phyloP scores from a whole-genome alignment of 2,113 vertebrate genomes.

The Phalacrocorax carbo region DNA sequence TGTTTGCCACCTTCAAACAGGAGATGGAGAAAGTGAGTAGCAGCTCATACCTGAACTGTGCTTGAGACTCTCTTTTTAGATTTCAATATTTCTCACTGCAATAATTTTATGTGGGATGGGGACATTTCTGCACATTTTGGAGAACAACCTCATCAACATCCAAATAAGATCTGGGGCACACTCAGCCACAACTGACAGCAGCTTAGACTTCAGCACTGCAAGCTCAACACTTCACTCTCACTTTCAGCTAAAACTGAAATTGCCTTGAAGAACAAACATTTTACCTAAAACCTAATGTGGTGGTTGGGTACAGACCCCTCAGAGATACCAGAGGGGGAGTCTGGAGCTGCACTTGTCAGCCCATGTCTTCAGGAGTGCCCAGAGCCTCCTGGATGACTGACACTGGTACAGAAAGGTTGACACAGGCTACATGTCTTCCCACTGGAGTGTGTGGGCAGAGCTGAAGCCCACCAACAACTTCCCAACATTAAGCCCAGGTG shows the following conservation, averaged over 20 bases:
- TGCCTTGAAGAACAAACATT: not conserved
- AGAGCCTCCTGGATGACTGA: not conserved
- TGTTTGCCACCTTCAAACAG: conserved; percentile 90
- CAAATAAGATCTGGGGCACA: not conserved
- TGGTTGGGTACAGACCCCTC: not conserved
- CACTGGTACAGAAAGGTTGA: not conserved
- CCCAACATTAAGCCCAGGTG: not conserved
- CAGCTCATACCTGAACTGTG: not conserved
- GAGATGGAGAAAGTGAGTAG: conserved; percentile 95
- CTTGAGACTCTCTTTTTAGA: conserved; percentile 8
- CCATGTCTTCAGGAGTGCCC: not conserved
- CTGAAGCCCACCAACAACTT: not conserved
- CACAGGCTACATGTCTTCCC: not conserved
- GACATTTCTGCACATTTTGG: not conserved
- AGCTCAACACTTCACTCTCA: not conserved
- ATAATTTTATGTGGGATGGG: not conserved
- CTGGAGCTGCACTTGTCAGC: not conserved
- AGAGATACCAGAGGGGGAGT: not conserved
- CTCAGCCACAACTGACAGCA: not conserved
- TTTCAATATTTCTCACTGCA: not conserved
- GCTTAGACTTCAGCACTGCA: not conserved
- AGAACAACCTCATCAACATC: not conserved
- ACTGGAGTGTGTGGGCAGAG: not conserved
- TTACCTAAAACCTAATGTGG: not conserved
- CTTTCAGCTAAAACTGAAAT: not conserved